A percentile compares a stretch with the other conserved stretches of the same genome.
These are phyloP conservation scores for Procambarus virginalis DNA, from an alignment of 1,140 invertebrate genomes.

Conservation along the genomic window DNA sequence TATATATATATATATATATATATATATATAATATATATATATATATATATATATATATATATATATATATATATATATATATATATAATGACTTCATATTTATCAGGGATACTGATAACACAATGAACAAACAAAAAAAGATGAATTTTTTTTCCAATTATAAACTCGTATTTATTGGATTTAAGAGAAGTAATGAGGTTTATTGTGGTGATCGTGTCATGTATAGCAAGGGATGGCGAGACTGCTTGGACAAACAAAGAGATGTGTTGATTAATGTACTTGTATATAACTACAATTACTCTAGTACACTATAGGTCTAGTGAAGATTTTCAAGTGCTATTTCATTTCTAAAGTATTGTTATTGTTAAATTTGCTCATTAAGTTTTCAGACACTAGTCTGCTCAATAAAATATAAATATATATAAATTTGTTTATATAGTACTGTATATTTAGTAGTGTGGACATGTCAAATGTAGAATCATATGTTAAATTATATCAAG, in stretches of 20 bases:
- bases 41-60: too few relatives aligned
- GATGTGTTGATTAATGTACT: conserved; percentile 7
- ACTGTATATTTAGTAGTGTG: not conserved
- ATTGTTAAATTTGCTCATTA: not conserved
- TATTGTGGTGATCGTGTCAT: not conserved
- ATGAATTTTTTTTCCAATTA: not conserved
- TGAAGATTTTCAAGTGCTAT: not conserved
- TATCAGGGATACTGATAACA: too few relatives aligned
- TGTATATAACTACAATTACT: not conserved
- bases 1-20: too few relatives aligned
- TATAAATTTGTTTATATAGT: too few relatives aligned
- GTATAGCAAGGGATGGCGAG: not conserved
- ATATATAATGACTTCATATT: too few relatives aligned
- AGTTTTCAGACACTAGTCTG: too few relatives aligned
- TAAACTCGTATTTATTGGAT: not conserved
- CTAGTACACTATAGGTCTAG: not conserved
- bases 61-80: too few relatives aligned
- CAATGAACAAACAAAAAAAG: not conserved
- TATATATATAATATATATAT: too few relatives aligned
- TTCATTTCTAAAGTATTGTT: not conserved
- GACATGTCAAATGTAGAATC: not conserved
- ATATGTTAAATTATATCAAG: not conserved
- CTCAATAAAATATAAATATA: too few relatives aligned
- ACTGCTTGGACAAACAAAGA: not conserved
- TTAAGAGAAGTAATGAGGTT: not conserved